Evolutionary conservation across 37 sponge, comb jelly and placozoan genomes (phyloP).

Genomic region (Ianthella basta): DNA sequence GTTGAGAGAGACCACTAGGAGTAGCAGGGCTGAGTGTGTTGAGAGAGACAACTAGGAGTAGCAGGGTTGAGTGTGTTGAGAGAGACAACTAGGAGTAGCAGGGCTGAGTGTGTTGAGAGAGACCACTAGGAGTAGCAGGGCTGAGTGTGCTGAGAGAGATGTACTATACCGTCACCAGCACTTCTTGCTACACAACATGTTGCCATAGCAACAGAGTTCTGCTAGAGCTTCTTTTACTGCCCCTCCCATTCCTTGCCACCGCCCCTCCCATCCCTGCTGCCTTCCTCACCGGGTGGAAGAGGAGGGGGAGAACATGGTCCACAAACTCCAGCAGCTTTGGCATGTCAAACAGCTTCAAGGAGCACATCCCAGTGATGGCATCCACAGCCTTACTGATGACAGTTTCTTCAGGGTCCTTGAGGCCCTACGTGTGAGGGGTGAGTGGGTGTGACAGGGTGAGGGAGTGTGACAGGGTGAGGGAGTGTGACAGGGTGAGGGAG

Average conservation of each 20-base stretch:
- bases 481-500: neutral
- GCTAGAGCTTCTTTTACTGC: too few relatives aligned
- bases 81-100: too few relatives aligned
- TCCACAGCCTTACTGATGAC: constrained; percentile 85
- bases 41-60: too few relatives aligned
- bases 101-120: too few relatives aligned
- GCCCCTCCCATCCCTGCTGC: too few relatives aligned
- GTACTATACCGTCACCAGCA: too few relatives aligned
- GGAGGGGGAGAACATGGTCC: constrained; percentile 67
- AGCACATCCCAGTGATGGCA: constrained; percentile 78
- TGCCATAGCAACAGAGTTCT: neutral
- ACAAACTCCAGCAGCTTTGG: constrained; percentile 60
- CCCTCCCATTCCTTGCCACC: too few relatives aligned
- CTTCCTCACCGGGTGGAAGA: constrained; percentile 90
- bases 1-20: too few relatives aligned
- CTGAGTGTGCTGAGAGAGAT: too few relatives aligned
- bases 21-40: too few relatives aligned
- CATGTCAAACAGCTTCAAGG: constrained; percentile 70
- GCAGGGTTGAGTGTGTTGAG: too few relatives aligned
- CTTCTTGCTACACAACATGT: constrained; percentile 21
- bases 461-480: neutral
- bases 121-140: too few relatives aligned
- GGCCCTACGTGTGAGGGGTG: constrained; percentile 58
- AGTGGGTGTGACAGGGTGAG: neutral
- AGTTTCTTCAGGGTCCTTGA: constrained; percentile 89